phyloP scores from a whole-genome alignment of 2,888 invertebrate genomes.

The Hoplodrina blanda region DNA sequence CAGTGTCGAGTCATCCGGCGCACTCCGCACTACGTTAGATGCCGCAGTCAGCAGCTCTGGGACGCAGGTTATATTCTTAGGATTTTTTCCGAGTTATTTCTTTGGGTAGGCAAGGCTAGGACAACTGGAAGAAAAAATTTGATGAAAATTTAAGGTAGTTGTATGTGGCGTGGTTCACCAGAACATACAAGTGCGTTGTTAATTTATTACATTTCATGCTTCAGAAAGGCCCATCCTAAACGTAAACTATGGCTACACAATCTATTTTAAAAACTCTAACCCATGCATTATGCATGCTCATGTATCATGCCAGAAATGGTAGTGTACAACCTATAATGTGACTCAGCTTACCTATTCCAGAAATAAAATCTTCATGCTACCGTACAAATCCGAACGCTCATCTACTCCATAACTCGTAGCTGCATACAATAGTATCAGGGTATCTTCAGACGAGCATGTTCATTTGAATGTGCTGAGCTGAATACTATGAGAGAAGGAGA shows the following conservation, averaged over 20 bases:
- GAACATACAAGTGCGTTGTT: not conserved
- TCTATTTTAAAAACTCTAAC: not conserved
- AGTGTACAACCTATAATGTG: conserved; percentile 1
- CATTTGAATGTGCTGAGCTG: conserved; percentile 28
- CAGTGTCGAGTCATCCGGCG: conserved; percentile 27
- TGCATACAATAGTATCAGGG: conserved; percentile 40
- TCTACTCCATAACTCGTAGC: conserved; percentile 14
- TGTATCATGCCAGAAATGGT: conserved; percentile 8
- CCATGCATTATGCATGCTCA: not conserved
- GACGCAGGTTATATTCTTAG: not conserved
- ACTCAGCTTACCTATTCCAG: conserved; percentile 8
- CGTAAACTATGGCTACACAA: not conserved
- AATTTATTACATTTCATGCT: not conserved
- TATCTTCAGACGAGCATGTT: conserved; percentile 23
- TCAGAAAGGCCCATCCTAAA: not conserved
- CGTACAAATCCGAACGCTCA: conserved; percentile 15
- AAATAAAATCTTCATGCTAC: conserved; percentile 16
- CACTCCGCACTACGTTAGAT: conserved; percentile 14
- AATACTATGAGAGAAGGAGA: conserved; percentile 26
- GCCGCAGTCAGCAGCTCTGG: not conserved
- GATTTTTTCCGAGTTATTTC: conserved; percentile 1
- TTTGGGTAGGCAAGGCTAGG: not conserved
- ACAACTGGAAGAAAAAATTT: not conserved
- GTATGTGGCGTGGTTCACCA: not conserved
- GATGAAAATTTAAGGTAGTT: not conserved